Evolutionary conservation across 2,113 vertebrate species (phyloP).

Genomic region (Dinomys branickii): DNA sequence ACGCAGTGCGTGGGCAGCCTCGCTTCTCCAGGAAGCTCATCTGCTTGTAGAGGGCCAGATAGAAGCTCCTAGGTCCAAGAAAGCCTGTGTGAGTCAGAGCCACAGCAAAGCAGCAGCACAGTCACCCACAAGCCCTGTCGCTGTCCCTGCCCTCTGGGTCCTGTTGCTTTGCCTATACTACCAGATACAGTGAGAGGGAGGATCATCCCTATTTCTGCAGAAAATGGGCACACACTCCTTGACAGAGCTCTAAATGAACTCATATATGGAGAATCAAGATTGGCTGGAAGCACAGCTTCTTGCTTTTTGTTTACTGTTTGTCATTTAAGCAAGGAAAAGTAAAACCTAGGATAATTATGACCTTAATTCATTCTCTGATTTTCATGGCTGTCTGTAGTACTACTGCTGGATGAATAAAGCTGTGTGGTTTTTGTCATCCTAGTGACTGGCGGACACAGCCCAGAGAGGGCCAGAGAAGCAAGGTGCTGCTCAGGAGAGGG

Average conservation of each 20-base stretch:
- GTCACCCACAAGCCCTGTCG: not conserved
- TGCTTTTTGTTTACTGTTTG: not conserved
- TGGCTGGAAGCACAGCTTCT: not conserved
- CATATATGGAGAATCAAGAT: not conserved
- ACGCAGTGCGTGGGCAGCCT: constrained; percentile 95
- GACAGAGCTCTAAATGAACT: not conserved
- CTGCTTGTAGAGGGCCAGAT: constrained; percentile 96
- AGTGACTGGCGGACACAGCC: no score
- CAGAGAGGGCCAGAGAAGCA: not conserved
- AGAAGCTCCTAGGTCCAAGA: constrained; percentile 91
- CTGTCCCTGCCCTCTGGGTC: not conserved
- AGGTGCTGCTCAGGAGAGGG: not conserved
- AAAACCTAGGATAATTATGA: not conserved
- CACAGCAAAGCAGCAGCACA: not conserved
- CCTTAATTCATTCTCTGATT: not conserved
- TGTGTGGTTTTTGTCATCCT: no score
- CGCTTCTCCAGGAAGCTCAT: constrained; percentile 97
- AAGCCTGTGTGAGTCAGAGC: not conserved
- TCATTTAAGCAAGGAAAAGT: not conserved
- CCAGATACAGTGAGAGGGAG: not conserved
- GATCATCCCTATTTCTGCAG: not conserved
- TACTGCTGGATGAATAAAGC: fast-evolving
- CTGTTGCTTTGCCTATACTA: fast-evolving
- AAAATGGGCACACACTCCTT: not conserved
- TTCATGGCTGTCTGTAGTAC: not conserved